Conservation (phyloP, 2,797 vertebrate genomes). For the Phataginus tricuspis region DNA sequence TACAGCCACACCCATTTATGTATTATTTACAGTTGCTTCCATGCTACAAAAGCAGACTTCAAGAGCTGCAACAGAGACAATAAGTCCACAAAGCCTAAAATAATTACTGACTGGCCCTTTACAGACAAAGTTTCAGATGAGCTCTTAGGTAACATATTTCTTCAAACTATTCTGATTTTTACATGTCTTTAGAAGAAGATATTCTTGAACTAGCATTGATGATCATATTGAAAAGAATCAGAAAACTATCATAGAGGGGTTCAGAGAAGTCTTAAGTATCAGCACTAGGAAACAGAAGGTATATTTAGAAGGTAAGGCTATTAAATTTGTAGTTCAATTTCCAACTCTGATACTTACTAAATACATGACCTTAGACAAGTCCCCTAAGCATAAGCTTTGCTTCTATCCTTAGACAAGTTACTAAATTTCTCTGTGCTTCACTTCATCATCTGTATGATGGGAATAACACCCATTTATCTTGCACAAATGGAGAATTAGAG, state of each 20-base stretch:
- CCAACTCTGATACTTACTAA: slow-evolving; percentile 1
- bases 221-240: slow-evolving; percentile 28
- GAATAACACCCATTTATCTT: background rate
- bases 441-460: background rate
- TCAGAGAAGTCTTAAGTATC: background rate
- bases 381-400: background rate
- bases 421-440: slow-evolving; percentile 14
- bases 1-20: background rate
- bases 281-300: background rate
- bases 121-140: background rate
- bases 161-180: slow-evolving; percentile 4
- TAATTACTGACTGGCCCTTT: background rate
- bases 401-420: background rate
- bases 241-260: background rate
- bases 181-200: background rate
- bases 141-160: background rate
- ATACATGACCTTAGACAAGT: background rate
- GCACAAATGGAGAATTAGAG: background rate
- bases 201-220: slow-evolving; percentile 6
- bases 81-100: background rate
- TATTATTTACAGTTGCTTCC: background rate
- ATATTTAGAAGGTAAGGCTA: slow-evolving; percentile 20
- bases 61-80: background rate
- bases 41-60: background rate
- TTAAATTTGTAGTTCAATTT: background rate